Evolutionary conservation across 2,888 invertebrate genomes (phyloP).

Genomic region (Mimumesa dahlbomi): DNA sequence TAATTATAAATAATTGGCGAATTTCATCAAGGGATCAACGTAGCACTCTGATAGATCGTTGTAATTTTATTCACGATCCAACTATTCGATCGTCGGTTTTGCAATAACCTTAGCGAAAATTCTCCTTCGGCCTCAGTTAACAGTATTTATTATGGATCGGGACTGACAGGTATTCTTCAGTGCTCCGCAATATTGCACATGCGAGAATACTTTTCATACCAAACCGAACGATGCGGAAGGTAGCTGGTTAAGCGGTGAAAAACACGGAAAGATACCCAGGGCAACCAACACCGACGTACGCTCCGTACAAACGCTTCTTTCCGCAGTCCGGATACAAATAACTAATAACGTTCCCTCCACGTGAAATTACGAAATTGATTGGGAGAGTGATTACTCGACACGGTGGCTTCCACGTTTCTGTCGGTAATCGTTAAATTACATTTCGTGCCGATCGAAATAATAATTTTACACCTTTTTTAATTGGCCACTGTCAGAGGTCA

Average conservation of each 20-base stretch:
- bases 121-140: constrained; percentile 21
- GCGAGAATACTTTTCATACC: constrained; percentile 59
- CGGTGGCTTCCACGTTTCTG: constrained; percentile 16
- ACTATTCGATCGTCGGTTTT: not conserved
- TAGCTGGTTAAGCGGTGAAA: constrained; percentile 55
- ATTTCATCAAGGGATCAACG: no score
- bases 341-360: constrained; percentile 50
- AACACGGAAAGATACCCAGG: constrained; percentile 44
- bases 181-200: constrained; percentile 11
- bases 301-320: constrained; percentile 37
- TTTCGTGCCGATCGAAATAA: constrained; percentile 37
- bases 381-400: constrained; percentile 34
- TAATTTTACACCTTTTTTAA: constrained; percentile 49
- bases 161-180: constrained; percentile 22
- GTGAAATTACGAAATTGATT: constrained; percentile 68
- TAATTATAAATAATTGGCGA: no score
- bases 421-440: constrained; percentile 49
- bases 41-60: no score
- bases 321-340: constrained; percentile 23
- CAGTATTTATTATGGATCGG: constrained; percentile 27
- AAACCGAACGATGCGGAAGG: constrained; percentile 59
- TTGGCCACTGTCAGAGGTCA: constrained; percentile 33
- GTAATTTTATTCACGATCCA: not conserved
- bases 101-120: constrained; percentile 9
- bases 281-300: constrained; percentile 34